These are phyloP conservation scores for Formica exsecta DNA, from an alignment of 1,140 invertebrate genomes.

Conservation along the genomic window DNA sequence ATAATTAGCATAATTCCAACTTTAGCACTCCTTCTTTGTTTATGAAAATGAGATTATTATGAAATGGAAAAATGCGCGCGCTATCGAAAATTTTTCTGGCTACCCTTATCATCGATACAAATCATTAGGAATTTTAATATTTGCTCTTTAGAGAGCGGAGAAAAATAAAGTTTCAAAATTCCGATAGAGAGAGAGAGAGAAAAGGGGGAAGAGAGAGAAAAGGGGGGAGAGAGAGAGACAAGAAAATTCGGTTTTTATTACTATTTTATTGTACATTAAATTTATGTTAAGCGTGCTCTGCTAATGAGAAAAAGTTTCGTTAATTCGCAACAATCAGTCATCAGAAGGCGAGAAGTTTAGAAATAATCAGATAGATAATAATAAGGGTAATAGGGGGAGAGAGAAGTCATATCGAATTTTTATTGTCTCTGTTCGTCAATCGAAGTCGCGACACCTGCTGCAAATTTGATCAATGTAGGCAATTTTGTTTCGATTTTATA, in stretches of 20 bases:
- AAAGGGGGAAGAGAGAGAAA: too few species aligned
- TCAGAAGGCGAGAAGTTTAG: background rate
- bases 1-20: constrained; percentile 47
- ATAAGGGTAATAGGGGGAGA: background rate
- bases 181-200: background rate
- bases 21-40: constrained; percentile 36
- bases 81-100: constrained; percentile 26
- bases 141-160: background rate
- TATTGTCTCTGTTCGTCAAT: constrained; percentile 43
- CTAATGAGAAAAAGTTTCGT: background rate
- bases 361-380: background rate
- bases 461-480: constrained; percentile 57
- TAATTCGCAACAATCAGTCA: background rate
- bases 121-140: constrained; percentile 52
- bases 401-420: constrained; percentile 34
- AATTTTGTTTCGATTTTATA: constrained; percentile 61
- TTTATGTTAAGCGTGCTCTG: background rate
- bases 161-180: background rate
- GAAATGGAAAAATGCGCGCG: constrained; percentile 27
- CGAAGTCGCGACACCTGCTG: constrained; percentile 43
- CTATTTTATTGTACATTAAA: constrained; percentile 4
- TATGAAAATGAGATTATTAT: constrained; percentile 18
- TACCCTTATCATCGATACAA: constrained; percentile 33
- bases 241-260: background rate
- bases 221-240: background rate